Evolutionary conservation across 1,140 invertebrate species (phyloP).

Genomic region (Drosophila carrolli): DNA sequence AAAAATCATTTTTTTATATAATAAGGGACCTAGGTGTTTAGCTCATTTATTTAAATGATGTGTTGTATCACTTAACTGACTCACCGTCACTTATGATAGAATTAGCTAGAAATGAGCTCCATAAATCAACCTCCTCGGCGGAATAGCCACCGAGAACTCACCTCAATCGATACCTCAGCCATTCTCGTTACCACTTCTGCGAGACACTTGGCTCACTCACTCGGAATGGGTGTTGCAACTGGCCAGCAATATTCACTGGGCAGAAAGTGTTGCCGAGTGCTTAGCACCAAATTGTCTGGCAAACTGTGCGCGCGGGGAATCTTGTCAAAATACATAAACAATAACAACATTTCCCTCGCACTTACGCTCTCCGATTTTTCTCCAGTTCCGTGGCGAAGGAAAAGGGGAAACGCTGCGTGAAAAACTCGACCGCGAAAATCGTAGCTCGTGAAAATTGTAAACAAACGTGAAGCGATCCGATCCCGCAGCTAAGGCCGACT

Average conservation of each 20-base stretch:
- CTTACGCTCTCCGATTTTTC: slow-evolving; percentile 55
- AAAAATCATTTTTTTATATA: no score
- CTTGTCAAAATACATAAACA: slow-evolving; percentile 84
- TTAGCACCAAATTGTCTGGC: slow-evolving; percentile 75
- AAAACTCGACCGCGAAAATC: slow-evolving; percentile 80
- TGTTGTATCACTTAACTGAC: not conserved
- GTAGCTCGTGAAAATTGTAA: slow-evolving; percentile 79
- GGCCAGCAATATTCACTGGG: slow-evolving; percentile 2
- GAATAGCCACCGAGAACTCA: slow-evolving; percentile 8
- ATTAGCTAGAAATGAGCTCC: slow-evolving; percentile 17
- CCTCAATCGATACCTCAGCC: slow-evolving; percentile 23
- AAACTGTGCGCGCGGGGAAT: slow-evolving; percentile 56
- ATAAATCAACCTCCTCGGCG: slow-evolving; percentile 29
- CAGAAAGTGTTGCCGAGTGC: slow-evolving; percentile 14
- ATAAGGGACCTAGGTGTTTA: no score
- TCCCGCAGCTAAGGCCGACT: slow-evolving; percentile 66
- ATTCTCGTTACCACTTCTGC: slow-evolving; percentile 30
- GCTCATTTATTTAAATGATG: not conserved
- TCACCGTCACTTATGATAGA: slow-evolving; percentile 19
- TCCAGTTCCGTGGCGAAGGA: not conserved
- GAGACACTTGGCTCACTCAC: slow-evolving; percentile 38
- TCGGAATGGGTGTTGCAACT: slow-evolving; percentile 28
- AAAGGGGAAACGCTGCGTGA: slow-evolving; percentile 62
- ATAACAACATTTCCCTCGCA: slow-evolving; percentile 76
- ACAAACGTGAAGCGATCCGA: slow-evolving; percentile 55